phyloP scores from a whole-genome alignment of 2,888 invertebrate genomes.

The Orthosia gothica region DNA sequence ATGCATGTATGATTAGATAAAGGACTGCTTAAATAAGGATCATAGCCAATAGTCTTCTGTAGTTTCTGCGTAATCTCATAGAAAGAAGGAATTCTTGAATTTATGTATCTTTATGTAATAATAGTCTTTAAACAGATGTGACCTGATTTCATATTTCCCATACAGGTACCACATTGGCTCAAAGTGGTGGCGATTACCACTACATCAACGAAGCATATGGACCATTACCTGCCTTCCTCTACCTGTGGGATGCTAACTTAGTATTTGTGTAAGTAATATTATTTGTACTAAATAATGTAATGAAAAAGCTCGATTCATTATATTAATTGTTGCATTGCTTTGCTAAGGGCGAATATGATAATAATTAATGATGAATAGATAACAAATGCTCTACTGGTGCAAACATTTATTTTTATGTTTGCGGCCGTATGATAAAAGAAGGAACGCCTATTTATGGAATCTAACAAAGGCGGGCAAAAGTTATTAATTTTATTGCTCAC shows the following conservation, averaged over 20 bases:
- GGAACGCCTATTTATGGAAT: no score
- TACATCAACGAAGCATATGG: slow-evolving; percentile 98
- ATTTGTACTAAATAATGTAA: background rate
- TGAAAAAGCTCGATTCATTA: slow-evolving; percentile 4
- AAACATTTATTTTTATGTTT: no score
- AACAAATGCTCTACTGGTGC: no score
- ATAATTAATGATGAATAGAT: no score
- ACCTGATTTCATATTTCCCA: slow-evolving; percentile 5
- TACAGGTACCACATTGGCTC: slow-evolving; percentile 94
- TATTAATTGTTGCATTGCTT: background rate
- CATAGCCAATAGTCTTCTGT: no score
- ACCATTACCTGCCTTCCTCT: slow-evolving; percentile 97
- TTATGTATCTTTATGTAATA: background rate
- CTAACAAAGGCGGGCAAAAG: background rate
- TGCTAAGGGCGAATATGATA: background rate
- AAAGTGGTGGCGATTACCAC: slow-evolving; percentile 99
- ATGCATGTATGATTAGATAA: no score
- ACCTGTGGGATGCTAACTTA: slow-evolving; percentile 99
- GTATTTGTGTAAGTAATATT: slow-evolving; percentile 96
- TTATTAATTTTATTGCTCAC: background rate
- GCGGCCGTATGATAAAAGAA: no score
- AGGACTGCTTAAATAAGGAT: no score
- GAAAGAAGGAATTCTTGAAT: no score
- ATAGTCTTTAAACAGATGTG: background rate
- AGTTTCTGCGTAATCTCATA: no score